Conservation (phyloP, 1,140 invertebrate genomes). For the Lysiphlebus fabarum region DNA sequence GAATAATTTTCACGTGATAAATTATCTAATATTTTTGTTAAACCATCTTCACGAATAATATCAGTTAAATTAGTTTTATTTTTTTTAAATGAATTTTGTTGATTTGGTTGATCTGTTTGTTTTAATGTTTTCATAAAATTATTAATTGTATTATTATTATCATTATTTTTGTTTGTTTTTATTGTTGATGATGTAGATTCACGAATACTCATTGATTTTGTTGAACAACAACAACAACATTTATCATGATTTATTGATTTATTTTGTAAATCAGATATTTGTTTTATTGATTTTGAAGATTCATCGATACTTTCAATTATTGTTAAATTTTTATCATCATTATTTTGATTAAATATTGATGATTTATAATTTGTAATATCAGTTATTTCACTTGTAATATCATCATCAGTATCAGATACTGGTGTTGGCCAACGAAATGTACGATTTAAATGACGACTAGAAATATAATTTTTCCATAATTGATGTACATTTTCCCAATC, state of each 20-base stretch:
- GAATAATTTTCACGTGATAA: slow-evolving; percentile 36
- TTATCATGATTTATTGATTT: too few species aligned
- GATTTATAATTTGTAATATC: slow-evolving; percentile 25
- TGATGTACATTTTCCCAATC: slow-evolving; percentile 48
- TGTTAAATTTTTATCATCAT: not conserved
- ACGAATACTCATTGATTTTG: too few species aligned
- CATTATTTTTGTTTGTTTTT: not conserved
- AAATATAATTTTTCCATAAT: slow-evolving; percentile 40
- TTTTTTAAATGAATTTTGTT: not conserved
- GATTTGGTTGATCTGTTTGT: not conserved
- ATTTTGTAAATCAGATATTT: too few species aligned
- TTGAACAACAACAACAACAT: too few species aligned
- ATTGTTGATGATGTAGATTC: too few species aligned
- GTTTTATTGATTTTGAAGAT: too few species aligned
- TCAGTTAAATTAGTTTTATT: slow-evolving; percentile 24
- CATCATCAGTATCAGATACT: slow-evolving; percentile 46
- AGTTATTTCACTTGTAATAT: slow-evolving; percentile 41
- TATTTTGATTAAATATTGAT: not conserved
- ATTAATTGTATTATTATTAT: not conserved
- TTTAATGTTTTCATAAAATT: slow-evolving; percentile 6
- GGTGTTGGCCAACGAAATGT: slow-evolving; percentile 46
- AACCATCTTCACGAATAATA: slow-evolving; percentile 34
- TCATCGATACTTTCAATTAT: too few species aligned
- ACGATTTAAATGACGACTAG: slow-evolving; percentile 22
- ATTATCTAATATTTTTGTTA: slow-evolving; percentile 34